phyloP scores from a whole-genome alignment of 2,888 invertebrate species.

The Hirtodrosophila trivittata region DNA sequence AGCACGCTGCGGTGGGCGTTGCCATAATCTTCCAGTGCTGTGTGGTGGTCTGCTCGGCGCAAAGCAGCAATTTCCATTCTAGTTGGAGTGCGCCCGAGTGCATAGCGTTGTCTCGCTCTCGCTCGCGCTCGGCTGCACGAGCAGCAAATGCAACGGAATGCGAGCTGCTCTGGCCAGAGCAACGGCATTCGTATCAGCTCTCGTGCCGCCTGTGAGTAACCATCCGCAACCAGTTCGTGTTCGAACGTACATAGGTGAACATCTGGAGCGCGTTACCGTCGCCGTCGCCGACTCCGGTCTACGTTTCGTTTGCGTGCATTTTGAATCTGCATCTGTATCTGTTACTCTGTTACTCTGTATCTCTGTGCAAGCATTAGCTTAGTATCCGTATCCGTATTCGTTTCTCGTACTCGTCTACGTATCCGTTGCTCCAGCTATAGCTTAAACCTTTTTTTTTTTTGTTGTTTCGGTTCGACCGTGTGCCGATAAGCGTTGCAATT shows the following conservation, averaged over 20 bases:
- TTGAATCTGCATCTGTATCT: constrained; percentile 7
- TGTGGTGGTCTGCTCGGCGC: not conserved
- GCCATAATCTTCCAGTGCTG: constrained; percentile 47
- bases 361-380: no score
- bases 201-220: constrained; percentile 63
- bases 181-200: constrained; percentile 66
- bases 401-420: constrained; percentile 10
- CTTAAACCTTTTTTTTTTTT: not conserved
- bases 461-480: constrained; percentile 4
- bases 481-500: constrained; percentile 63
- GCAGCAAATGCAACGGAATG: constrained; percentile 68
- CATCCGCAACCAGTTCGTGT: constrained; percentile 82
- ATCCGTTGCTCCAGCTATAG: no score
- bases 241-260: constrained; percentile 83
- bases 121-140: no score
- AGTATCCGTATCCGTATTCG: constrained; percentile 20
- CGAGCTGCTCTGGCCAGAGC: constrained; percentile 39
- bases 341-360: constrained; percentile 17
- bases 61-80: constrained; percentile 58
- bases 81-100: constrained; percentile 48
- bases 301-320: constrained; percentile 48
- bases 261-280: constrained; percentile 74
- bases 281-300: constrained; percentile 38
- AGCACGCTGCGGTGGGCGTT: constrained; percentile 45
- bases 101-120: constrained; percentile 56